phyloP scores from a whole-genome alignment of 2,888 invertebrate species.

The Drosophila subquinaria region DNA sequence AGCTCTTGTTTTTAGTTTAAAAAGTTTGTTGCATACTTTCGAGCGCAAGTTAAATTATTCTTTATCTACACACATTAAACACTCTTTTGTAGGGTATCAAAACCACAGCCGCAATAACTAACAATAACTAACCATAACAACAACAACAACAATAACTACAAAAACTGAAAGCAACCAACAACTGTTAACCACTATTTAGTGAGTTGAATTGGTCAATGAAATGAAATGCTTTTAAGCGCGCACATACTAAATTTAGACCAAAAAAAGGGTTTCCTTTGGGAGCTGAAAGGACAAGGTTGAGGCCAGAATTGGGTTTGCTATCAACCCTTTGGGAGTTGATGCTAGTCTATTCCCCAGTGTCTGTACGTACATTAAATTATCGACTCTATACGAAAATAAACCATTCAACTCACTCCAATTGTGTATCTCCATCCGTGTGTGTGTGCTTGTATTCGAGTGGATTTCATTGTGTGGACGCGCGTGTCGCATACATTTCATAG shows the following conservation, averaged over 20 bases:
- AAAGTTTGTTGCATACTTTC: conserved; percentile 17
- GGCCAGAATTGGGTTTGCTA: neutral
- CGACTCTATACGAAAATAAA: conserved; percentile 72
- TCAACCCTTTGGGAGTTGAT: conserved; percentile 28
- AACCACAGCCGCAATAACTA: conserved; percentile 26
- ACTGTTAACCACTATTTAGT: conserved; percentile 57
- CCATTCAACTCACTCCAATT: conserved; percentile 30
- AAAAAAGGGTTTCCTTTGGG: conserved; percentile 33
- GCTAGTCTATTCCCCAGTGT: conserved; percentile 31
- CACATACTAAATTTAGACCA: conserved; percentile 35
- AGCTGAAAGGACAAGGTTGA: neutral
- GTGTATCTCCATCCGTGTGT: neutral
- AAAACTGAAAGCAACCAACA: conserved; percentile 18
- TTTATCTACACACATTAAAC: neutral
- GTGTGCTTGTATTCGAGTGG: conserved; percentile 6
- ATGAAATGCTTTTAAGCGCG: conserved; percentile 41
- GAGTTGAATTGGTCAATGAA: conserved; percentile 54
- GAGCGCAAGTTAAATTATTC: neutral
- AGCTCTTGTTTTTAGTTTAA: neutral
- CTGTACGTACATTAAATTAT: conserved; percentile 62
- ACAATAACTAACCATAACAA: conserved; percentile 17
- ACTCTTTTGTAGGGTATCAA: conserved; percentile 2
- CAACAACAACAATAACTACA: conserved; percentile 14
- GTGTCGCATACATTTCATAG: conserved; percentile 50
- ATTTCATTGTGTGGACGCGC: conserved; percentile 25